Evolutionary conservation across 1,140 invertebrate genomes (phyloP), one percentile per base, ranked within the genome.

Genomic region (Bombus haemorrhoidalis): DNA sequence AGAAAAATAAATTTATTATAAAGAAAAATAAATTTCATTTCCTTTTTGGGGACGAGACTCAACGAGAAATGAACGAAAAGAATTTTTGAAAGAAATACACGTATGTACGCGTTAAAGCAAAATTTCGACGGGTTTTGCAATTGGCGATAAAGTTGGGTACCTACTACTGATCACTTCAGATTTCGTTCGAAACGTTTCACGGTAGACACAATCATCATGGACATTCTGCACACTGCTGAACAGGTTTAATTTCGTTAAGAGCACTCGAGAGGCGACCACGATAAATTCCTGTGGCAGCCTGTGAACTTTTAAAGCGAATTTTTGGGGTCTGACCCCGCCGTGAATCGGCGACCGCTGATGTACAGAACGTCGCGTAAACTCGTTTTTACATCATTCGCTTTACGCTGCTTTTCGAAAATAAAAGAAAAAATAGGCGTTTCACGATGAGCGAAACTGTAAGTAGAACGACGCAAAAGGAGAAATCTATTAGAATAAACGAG

Each of bases 231-330:
- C 53, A 39, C n/a, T 39, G 64, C 64, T n/a, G 87, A 88, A 84
- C 84, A 87, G 84, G 39, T 89, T 89, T 89, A 89, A 89, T 89
- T 89, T 89, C 75, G 87, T 89, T 89, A 89, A 89, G 87, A 89
- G 87, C 88, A 89, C 81, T 89, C 80, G 84, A 41, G 76, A 83
- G 85, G 64, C 75, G 69, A 57, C 59, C 84, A 41, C 87, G 57
- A 89, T 89, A 89, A 89, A 89, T 89, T 89, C 57, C 87, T 82
- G 79, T 68, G 87, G 82, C 66, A 82, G 39, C 66, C 57, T 77
- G 87, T 83, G 74, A 89, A 89, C 87, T 89, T 89, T 89, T 86
- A 89, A 89, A 86, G 59, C 43, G 80, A 89, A 89, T 89, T 87
- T 89, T 89, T 83, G 81, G 73, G 62, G 37, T 85, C 82, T 53